Conservation (phyloP, 2,888 invertebrate species). For the Anagyrus pseudococci region DNA sequence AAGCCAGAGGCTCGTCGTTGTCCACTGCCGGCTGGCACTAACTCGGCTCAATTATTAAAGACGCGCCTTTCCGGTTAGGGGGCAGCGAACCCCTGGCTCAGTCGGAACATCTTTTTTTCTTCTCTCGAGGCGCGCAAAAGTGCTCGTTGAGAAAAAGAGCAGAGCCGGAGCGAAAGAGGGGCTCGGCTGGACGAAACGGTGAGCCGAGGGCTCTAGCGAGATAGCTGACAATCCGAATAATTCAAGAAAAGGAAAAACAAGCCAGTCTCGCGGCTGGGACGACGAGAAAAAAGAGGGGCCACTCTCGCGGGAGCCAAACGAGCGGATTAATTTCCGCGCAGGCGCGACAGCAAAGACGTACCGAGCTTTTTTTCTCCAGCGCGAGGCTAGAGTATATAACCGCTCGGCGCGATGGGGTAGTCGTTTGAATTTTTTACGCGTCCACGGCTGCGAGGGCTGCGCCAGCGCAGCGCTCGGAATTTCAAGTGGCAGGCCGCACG, state of each 20-base stretch:
- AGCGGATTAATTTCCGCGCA: constrained; percentile 13
- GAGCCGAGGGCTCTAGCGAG: too few relatives aligned
- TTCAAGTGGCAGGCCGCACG: too few relatives aligned
- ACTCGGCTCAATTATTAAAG: constrained; percentile 27
- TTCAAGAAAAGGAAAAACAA: background rate
- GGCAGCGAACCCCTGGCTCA: too few relatives aligned
- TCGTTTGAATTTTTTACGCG: constrained; percentile 9
- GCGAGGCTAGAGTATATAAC: background rate
- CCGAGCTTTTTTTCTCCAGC: constrained; percentile 2
- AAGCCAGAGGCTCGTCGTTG: background rate
- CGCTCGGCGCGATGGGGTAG: too few relatives aligned
- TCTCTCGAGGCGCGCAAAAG: too few relatives aligned
- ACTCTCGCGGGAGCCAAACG: constrained; percentile 7
- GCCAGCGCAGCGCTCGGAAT: background rate
- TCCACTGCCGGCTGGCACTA: constrained; percentile 3
- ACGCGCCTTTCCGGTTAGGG: background rate
- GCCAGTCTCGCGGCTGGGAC: too few relatives aligned
- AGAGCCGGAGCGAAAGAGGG: too few relatives aligned
- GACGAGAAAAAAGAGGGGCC: background rate
- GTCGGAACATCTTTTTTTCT: too few relatives aligned
- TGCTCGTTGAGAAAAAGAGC: too few relatives aligned
- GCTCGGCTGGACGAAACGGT: too few relatives aligned
- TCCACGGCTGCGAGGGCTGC: background rate
- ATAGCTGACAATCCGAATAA: constrained; percentile 15
- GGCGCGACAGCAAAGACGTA: background rate